Evolutionary conservation across 2,888 invertebrate genomes (phyloP), one percentile per base, ranked within the genome.

Genomic region (Hypolimnas misippus): DNA sequence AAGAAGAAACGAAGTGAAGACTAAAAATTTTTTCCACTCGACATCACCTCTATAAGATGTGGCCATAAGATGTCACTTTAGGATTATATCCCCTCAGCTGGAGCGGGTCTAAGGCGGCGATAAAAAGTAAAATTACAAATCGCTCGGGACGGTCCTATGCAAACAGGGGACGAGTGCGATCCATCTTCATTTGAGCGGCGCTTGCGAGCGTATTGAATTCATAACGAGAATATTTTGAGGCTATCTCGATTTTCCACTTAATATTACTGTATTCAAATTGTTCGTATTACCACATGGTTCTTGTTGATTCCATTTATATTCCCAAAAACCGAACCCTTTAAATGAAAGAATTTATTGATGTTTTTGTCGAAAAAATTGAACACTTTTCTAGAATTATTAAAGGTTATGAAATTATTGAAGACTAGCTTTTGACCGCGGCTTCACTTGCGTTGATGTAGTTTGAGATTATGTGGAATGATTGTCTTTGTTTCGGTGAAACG

Each of bases 121-220:
- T 63, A 68, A 69, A 69, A 69, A 66, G 54, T 59, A 62, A 68
- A 67, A 68, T 67, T 58, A 65, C 65, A 61, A 58, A 66, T 63
- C 62, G 51, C 49, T 63, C 56, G 56, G 51, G 65, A 62, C 40
- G 62, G 40, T 62, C 70, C 69, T 69, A 69, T 63, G 67, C 66
- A 67, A 70, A 70, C 70, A 67, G 52, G 44, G 55, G 52, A 61
- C 54, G 54, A 57, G 55, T 44, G 57, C 62, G 58, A 67, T 67
- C 57, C 65, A 64, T 70, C 65, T 70, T 67, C 66, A 69, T 69
- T 65, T 69, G 40, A 53, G 46, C 50, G 35, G 46, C 50, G 35
- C 59, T 53, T 49, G 64, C 42, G 58, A 55, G 59, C 58, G 51
- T 65, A 55, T 63, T 58, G 69, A 66, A 69, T 70, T 66, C 58